A percentile compares a stretch with the other conserved stretches of the same genome.
phyloP scores from a whole-genome alignment of 2,113 vertebrate genomes.

The Pagrus major region DNA sequence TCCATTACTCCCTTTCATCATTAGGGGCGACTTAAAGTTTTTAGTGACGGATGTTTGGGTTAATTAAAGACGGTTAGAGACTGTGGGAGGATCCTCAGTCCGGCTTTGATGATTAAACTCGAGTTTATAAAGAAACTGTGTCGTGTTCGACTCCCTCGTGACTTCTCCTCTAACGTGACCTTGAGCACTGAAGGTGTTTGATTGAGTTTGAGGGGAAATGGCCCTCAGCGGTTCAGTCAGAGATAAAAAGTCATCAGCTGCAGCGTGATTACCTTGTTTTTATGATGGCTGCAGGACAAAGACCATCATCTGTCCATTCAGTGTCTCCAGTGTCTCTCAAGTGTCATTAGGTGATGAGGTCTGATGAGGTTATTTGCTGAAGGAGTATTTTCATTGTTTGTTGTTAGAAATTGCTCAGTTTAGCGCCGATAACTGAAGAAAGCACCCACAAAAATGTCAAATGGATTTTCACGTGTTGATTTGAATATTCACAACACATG shows the following conservation, averaged over 20 bases:
- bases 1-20: neutral
- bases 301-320: constrained; percentile 20
- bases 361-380: constrained; percentile 36
- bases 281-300: neutral
- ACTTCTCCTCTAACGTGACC: neutral
- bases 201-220: neutral
- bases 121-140: neutral
- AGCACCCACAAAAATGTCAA: no score
- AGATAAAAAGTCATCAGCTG: constrained; percentile 19
- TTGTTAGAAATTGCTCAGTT: neutral
- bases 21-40: neutral
- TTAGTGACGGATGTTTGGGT: constrained; percentile 29
- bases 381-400: constrained; percentile 2
- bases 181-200: neutral
- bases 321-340: constrained; percentile 20
- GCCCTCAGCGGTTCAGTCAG: neutral
- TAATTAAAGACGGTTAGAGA: constrained; percentile 8
- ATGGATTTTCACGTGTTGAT: no score
- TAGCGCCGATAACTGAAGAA: neutral
- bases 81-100: constrained; percentile 7
- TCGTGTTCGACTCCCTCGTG: neutral
- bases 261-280: constrained; percentile 3
- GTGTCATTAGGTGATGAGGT: constrained; percentile 15
- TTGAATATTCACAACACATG: no score
- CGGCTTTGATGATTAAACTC: constrained; percentile 22